A percentile compares a stretch with the other conserved stretches of the same genome.
phyloP scores from a whole-genome alignment of 2,888 invertebrate species.

The Heliconius erato region DNA sequence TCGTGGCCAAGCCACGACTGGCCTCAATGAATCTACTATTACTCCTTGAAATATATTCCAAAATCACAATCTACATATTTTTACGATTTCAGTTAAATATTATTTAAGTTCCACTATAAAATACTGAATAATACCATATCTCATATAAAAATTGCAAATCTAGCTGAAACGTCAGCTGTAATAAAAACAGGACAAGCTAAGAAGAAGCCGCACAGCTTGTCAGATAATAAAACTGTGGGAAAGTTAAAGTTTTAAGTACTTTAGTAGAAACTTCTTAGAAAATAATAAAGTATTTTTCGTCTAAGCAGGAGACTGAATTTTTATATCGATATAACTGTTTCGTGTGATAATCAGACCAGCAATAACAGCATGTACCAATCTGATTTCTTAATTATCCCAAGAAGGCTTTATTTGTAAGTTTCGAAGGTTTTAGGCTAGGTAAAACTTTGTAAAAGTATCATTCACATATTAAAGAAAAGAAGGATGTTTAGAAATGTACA shows the following conservation, averaged over 20 bases:
- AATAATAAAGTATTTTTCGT: constrained; percentile 29
- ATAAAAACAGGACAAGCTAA: constrained; percentile 18
- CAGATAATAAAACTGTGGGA: constrained; percentile 4
- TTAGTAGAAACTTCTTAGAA: constrained; percentile 17
- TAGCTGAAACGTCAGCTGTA: constrained; percentile 15
- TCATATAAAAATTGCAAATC: constrained; percentile 11
- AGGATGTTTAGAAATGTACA: background rate
- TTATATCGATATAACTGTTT: background rate
- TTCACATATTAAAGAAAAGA: background rate
- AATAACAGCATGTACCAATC: background rate
- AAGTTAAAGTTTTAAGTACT: constrained; percentile 29
- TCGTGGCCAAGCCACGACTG: no score
- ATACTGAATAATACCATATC: background rate
- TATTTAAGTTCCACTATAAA: background rate
- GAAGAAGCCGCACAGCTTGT: constrained; percentile 26
- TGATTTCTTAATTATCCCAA: background rate
- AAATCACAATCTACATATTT: background rate
- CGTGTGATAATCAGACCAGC: no score
- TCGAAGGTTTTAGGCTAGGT: no score
- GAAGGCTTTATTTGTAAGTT: background rate
- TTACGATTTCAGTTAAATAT: background rate
- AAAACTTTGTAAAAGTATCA: no score
- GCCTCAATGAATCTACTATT: no score
- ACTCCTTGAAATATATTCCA: background rate
- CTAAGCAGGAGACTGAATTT: background rate